Evolutionary conservation across 37 sponge, comb jelly and placozoan genomes (phyloP).

Genomic region (Spongilla lacustris): DNA sequence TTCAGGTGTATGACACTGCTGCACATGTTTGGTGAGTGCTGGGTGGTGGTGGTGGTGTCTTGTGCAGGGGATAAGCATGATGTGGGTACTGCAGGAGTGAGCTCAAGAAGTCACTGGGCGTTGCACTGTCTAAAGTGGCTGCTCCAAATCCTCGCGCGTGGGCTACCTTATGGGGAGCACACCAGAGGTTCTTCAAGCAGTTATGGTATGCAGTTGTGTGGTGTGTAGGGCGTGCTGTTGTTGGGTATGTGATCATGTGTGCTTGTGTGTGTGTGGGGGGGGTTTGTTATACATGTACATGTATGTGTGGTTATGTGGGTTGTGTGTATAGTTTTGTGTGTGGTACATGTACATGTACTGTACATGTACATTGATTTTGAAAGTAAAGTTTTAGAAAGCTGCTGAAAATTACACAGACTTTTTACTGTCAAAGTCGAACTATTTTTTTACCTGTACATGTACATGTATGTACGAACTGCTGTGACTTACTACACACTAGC

Average conservation of each 20-base stretch:
- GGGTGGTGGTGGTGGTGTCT: background rate
- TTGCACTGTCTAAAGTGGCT: conserved; percentile 30
- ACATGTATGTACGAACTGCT: no score
- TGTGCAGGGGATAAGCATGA: background rate
- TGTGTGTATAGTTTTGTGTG: no score
- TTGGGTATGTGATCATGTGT: background rate
- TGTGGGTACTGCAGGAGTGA: conserved; percentile 30
- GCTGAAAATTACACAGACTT: no score
- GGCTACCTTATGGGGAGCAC: conserved; percentile 52
- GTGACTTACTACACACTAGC: no score
- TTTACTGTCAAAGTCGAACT: no score
- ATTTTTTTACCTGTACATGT: no score
- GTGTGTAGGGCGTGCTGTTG: background rate
- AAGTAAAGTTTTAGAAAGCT: no score
- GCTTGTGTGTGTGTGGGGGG: background rate
- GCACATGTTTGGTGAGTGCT: conserved; percentile 53
- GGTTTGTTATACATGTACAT: background rate
- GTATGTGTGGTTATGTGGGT: background rate
- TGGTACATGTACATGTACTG: background rate
- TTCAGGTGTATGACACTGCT: conserved; percentile 29
- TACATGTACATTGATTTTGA: no score
- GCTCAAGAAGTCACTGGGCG: conserved; percentile 34
- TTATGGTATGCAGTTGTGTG: conserved; percentile 38
- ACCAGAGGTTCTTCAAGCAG: conserved; percentile 78
- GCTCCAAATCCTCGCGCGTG: conserved; percentile 10